Conservation (phyloP, 2,888 invertebrate genomes). For the Stratiomys singularior region DNA sequence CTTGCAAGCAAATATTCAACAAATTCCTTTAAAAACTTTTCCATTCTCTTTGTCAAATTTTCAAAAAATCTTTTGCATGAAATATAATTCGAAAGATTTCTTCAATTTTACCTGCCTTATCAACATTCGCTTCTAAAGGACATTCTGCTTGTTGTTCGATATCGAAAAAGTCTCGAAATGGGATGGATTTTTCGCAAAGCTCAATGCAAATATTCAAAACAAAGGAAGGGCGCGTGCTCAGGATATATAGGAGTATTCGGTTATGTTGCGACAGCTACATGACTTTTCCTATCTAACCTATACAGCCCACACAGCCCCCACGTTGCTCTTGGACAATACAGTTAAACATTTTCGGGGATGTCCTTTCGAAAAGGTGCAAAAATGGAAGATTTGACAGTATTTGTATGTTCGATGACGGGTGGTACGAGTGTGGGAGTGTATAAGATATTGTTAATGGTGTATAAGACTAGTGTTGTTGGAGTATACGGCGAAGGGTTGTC, state of each 20-base stretch:
- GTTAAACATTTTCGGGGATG: conserved; percentile 44
- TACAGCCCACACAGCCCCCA: conserved; percentile 45
- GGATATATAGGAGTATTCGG: conserved; percentile 11
- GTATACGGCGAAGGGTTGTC: background rate
- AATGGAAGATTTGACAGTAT: conserved; percentile 6
- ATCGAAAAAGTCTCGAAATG: conserved; percentile 13
- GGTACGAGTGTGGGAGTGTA: background rate
- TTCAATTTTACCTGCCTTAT: background rate
- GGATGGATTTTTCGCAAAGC: conserved; percentile 37
- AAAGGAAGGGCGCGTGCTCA: conserved; percentile 48
- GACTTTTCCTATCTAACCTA: conserved; percentile 39
- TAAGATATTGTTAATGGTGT: background rate
- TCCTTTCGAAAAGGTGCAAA: conserved; percentile 44
- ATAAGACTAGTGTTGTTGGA: background rate
- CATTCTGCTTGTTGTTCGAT: background rate
- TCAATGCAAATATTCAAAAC: conserved; percentile 53
- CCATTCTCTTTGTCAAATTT: no score
- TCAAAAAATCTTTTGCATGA: no score
- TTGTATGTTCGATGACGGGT: no score
- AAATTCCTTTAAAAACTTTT: no score
- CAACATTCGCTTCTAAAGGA: conserved; percentile 19
- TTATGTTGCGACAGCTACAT: conserved; percentile 41
- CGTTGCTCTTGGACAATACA: conserved; percentile 3
- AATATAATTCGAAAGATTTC: no score
- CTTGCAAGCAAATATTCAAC: no score